phyloP scores from a whole-genome alignment of 2,888 invertebrate genomes.

The Callyntrura guangdongensis region DNA sequence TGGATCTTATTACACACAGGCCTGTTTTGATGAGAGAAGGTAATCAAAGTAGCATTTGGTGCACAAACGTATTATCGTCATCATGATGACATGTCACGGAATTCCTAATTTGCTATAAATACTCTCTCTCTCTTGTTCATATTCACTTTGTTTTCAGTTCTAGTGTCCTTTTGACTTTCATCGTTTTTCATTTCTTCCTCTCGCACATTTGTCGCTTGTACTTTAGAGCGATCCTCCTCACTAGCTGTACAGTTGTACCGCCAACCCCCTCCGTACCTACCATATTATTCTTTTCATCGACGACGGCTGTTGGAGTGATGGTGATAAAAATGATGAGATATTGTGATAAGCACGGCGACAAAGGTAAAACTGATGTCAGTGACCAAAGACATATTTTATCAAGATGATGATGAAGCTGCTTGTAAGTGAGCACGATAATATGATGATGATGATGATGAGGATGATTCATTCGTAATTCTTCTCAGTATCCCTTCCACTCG shows the following conservation, averaged over 20 bases:
- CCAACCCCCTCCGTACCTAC: not conserved
- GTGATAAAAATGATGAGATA: constrained; percentile 31
- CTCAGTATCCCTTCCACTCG: constrained; percentile 43
- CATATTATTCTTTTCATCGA: not conserved
- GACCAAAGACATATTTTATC: constrained; percentile 31
- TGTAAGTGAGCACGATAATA: constrained; percentile 16
- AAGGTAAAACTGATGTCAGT: constrained; percentile 40
- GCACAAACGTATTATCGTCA: constrained; percentile 35
- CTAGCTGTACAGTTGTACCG: not conserved
- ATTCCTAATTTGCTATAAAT: constrained; percentile 60
- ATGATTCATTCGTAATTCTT: constrained; percentile 57
- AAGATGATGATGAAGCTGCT: constrained; percentile 29
- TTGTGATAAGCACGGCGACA: constrained; percentile 39
- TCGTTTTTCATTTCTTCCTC: constrained; percentile 42
- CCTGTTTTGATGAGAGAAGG: constrained; percentile 44
- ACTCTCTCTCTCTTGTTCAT: constrained; percentile 17
- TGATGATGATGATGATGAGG: constrained; percentile 12
- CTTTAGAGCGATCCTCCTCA: not conserved
- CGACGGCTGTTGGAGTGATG: not conserved
- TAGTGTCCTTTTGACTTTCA: constrained; percentile 26
- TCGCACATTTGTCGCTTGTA: constrained; percentile 30
- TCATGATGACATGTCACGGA: constrained; percentile 66
- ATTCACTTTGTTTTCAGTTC: not conserved
- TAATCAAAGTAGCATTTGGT: constrained; percentile 68
- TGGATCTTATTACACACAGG: constrained; percentile 8